Conservation (phyloP, 1,140 invertebrate genomes). For the Penaeus chinensis region DNA sequence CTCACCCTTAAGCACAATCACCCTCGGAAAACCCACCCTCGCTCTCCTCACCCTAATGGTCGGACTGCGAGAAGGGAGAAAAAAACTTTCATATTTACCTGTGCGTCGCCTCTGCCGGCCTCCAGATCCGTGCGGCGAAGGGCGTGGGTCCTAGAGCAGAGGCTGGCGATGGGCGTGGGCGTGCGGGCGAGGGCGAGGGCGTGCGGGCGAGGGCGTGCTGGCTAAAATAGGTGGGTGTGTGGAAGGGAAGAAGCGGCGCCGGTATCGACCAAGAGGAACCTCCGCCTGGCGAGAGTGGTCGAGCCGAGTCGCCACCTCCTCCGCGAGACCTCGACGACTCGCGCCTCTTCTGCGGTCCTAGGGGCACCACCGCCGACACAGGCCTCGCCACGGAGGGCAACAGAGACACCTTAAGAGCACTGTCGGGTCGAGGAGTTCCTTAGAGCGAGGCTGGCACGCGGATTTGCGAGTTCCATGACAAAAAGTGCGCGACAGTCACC, state of each 20-base stretch:
- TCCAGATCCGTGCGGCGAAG: constrained; percentile 51
- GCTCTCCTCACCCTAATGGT: too few species aligned
- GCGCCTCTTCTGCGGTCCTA: too few species aligned
- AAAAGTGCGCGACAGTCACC: constrained; percentile 54
- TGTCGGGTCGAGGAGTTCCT: background rate
- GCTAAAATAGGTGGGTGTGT: constrained; percentile 58
- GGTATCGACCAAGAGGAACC: constrained; percentile 56
- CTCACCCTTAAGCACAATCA: too few species aligned
- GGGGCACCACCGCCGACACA: background rate
- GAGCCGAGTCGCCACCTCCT: constrained; percentile 45
- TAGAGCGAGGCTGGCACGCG: background rate
- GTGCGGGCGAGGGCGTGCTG: constrained; percentile 51
- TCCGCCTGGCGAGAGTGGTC: constrained; percentile 51
- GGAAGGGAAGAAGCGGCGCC: constrained; percentile 48
- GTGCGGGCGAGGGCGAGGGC: constrained; percentile 49
- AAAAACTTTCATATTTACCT: constrained; percentile 45
- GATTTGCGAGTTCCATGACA: constrained; percentile 47
- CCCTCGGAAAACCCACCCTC: background rate
- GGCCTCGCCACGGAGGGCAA: background rate
- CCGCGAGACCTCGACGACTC: constrained; percentile 18
- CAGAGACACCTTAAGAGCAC: too few species aligned
- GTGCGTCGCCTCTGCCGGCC: constrained; percentile 35
- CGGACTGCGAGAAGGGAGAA: background rate
- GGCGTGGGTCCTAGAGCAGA: constrained; percentile 27
- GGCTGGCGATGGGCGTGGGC: constrained; percentile 31